Evolutionary conservation across 2,888 invertebrate species (phyloP).

Genomic region (Drosophila rubida): DNA sequence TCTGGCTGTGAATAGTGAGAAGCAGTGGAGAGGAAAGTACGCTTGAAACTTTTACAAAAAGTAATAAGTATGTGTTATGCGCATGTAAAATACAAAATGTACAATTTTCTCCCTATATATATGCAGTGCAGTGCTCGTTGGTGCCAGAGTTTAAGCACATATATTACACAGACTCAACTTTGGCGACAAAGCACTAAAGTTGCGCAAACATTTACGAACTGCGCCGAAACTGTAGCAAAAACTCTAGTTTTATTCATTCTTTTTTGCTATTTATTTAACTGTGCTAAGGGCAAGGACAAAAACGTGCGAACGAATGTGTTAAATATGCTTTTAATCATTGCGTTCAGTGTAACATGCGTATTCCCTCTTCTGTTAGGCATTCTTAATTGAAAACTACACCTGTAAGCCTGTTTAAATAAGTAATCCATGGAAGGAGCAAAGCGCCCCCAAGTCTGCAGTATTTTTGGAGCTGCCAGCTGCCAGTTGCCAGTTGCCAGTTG

Average conservation of each 20-base stretch:
- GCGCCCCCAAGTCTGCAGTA: background rate
- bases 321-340: constrained; percentile 1
- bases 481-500: background rate
- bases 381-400: background rate
- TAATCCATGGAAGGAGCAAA: no score
- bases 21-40: constrained; percentile 39
- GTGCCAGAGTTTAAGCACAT: constrained; percentile 11
- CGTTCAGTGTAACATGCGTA: background rate
- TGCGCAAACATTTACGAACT: constrained; percentile 22
- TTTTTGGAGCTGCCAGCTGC: background rate
- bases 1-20: constrained; percentile 25
- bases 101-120: background rate
- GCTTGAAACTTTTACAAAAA: constrained; percentile 41
- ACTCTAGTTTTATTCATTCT: background rate
- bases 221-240: constrained; percentile 17
- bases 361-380: background rate
- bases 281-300: background rate
- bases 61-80: constrained; percentile 37
- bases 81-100: constrained; percentile 27
- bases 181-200: constrained; percentile 6
- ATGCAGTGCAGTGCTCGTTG: background rate
- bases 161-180: constrained; percentile 22
- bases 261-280: background rate
- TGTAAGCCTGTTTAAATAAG: no score
- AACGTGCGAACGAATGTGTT: background rate